phyloP scores from a whole-genome alignment of 2,797 vertebrate genomes.

The Typhlichthys subterraneus region DNA sequence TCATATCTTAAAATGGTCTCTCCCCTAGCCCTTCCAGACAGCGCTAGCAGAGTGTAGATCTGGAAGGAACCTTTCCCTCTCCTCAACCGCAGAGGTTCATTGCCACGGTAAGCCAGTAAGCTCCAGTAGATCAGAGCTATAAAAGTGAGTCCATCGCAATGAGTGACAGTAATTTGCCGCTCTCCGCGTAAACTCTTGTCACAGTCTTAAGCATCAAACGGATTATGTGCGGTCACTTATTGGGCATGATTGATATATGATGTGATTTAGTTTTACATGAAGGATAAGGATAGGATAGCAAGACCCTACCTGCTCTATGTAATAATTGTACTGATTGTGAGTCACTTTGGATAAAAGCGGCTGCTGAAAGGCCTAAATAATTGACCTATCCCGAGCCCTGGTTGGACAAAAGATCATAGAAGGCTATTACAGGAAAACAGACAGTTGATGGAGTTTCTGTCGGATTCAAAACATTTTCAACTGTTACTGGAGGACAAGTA shows the following conservation, averaged over 20 bases:
- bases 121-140: conserved; percentile 39
- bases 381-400: too few relatives aligned
- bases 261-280: conserved; percentile 67
- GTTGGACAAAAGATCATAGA: too few relatives aligned
- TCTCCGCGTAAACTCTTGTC: conserved; percentile 62
- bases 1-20: background rate
- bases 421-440: too few relatives aligned
- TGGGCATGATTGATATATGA: conserved; percentile 74
- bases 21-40: conserved; percentile 8
- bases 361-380: too few relatives aligned
- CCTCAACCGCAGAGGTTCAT: conserved; percentile 9
- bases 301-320: too few relatives aligned
- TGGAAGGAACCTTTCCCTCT: conserved; percentile 15
- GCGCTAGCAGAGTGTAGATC: conserved; percentile 14
- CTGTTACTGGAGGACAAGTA: too few relatives aligned
- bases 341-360: too few relatives aligned
- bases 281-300: too few relatives aligned
- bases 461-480: too few relatives aligned
- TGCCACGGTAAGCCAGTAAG: conserved; percentile 38
- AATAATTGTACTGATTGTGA: too few relatives aligned
- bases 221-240: conserved; percentile 67
- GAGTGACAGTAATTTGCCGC: conserved; percentile 62
- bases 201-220: conserved; percentile 65
- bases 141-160: conserved; percentile 37
- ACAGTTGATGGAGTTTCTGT: too few relatives aligned